Percentiles rank a stretch among this genome's conserved stretches.
phyloP scores from a whole-genome alignment of 1,140 invertebrate species.

The Paralvinella palmiformis region DNA sequence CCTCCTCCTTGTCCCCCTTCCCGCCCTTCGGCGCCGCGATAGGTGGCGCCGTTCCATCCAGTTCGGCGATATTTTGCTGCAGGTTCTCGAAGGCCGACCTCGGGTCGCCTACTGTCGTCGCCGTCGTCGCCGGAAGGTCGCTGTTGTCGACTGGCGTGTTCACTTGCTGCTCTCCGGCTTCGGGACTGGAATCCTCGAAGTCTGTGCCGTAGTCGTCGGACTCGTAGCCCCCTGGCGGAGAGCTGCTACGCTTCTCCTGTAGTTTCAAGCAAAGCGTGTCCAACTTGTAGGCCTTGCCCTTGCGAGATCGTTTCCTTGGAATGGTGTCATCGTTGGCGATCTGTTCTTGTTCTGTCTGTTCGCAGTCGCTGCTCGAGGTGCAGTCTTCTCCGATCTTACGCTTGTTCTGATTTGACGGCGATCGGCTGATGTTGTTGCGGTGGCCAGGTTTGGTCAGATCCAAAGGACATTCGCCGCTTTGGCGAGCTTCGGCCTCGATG shows the following conservation, averaged over 20 bases:
- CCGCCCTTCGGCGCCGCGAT: neutral
- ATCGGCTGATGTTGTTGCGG: neutral
- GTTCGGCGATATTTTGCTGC: no score
- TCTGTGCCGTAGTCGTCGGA: neutral
- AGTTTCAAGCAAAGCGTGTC: constrained; percentile 57
- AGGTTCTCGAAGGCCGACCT: no score
- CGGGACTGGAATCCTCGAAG: neutral
- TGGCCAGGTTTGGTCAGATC: neutral
- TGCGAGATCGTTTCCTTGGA: constrained; percentile 62
- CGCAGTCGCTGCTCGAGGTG: neutral
- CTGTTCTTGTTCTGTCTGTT: constrained; percentile 1
- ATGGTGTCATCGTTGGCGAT: constrained; percentile 23
- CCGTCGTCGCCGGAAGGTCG: no score
- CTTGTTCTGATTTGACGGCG: neutral
- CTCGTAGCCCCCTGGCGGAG: constrained; percentile 6
- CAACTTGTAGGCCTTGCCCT: constrained; percentile 71
- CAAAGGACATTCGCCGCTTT: neutral
- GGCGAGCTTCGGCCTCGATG: no score
- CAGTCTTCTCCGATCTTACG: neutral
- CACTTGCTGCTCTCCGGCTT: neutral
- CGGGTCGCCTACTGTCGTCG: no score
- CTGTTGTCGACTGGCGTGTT: no score
- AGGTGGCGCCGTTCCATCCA: neutral
- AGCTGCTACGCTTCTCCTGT: constrained; percentile 30
- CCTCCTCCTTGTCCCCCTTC: neutral